A percentile compares a stretch with the other conserved stretches of the same genome.
Evolutionary conservation across 2,888 invertebrate species (phyloP).

Genomic region (Orthosia gothica): DNA sequence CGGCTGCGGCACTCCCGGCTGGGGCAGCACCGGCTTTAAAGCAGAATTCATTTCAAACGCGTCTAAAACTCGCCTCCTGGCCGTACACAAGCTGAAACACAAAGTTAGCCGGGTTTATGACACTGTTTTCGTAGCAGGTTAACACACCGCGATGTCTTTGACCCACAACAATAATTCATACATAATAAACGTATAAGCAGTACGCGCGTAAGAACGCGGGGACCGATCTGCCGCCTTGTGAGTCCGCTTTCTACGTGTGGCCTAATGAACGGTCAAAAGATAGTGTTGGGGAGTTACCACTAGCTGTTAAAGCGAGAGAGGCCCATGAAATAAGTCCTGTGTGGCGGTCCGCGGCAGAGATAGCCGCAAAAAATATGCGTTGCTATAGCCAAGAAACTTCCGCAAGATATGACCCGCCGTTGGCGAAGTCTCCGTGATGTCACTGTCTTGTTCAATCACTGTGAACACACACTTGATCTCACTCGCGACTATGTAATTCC

Average conservation of each 20-base stretch:
- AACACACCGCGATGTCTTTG: constrained; percentile 86
- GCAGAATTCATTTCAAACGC: constrained; percentile 92
- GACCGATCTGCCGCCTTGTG: constrained; percentile 74
- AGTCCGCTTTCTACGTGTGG: constrained; percentile 76
- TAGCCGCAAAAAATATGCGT: constrained; percentile 91
- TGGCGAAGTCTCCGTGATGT: constrained; percentile 75
- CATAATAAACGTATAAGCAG: constrained; percentile 83
- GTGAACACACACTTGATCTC: constrained; percentile 78
- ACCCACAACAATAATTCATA: constrained; percentile 90
- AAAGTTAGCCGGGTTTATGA: constrained; percentile 80
- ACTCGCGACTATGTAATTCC: constrained; percentile 81
- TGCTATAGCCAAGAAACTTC: constrained; percentile 89
- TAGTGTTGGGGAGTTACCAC: constrained; percentile 83
- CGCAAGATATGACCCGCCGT: constrained; percentile 85
- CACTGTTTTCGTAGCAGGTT: constrained; percentile 81
- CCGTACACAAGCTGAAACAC: constrained; percentile 84
- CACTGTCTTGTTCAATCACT: constrained; percentile 76
- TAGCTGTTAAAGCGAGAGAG: constrained; percentile 79
- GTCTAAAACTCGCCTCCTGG: constrained; percentile 70
- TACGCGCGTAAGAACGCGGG: constrained; percentile 87
- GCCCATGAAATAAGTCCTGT: constrained; percentile 83
- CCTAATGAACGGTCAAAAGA: constrained; percentile 73
- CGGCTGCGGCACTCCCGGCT: constrained; percentile 88
- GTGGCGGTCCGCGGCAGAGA: constrained; percentile 79
- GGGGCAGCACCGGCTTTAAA: constrained; percentile 92